Evolutionary conservation across 1,140 invertebrate species (phyloP), one percentile per base, ranked within the genome.

Genomic region (Drosophila arawakana): DNA sequence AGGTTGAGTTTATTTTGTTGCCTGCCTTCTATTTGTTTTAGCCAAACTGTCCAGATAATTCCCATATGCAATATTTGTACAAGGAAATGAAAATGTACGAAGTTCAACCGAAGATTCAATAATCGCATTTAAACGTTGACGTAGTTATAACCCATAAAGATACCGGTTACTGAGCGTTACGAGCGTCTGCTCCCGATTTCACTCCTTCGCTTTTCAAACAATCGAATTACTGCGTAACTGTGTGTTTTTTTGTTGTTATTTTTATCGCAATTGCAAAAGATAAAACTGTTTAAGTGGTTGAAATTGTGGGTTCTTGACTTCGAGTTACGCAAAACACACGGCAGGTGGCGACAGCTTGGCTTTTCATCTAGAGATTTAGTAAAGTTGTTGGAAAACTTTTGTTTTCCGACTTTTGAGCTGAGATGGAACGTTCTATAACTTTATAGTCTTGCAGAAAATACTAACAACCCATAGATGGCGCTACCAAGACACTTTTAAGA

Each of bases 71-170:
- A 50, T 50, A 30, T 50, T 50, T 50, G 21, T n/a, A 30, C 25
- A 52, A 50, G 47, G 47, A 50, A 50, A 50, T 50, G 47, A 50
- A 25, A 50, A 30, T 50, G 47, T 13, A 13, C 7, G 44, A 47
- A 18, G 11, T 47, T 30, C 25, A 30, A 6, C 25, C 25, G 4
- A 13, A 43, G 41, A 52, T 34, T 52, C 25, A 34, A n/a, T 52
- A 34, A 34, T 52, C 8, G 25, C 34, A 34, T 34, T 52, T 25
- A n/a, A 10, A 2, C 47, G 1, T 9, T 30, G 4, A 50, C 18
- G 21, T 6, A 50, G 10, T 10, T 50, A 50, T 9, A 50, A n/a
- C 10, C 47, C 21, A 11, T 25, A 50, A 52, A 21, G 25, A 52
- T 52, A 52, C 49, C 49, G 4, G 49, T 52, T 52, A 13, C 25